phyloP scores from a whole-genome alignment of 2,113 vertebrate genomes.

The Fregata magnificens region DNA sequence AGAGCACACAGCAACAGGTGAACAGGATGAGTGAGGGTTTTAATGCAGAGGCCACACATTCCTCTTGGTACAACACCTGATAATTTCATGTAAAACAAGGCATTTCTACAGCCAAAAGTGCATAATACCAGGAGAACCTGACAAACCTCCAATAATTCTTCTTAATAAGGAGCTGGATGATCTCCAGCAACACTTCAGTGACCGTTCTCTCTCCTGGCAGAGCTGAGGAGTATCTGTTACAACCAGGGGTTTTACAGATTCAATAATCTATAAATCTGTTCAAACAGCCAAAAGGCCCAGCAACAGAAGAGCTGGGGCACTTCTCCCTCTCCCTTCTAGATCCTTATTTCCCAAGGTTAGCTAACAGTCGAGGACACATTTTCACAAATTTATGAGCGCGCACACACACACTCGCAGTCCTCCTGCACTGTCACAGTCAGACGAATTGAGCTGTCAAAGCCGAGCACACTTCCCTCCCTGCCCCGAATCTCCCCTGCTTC shows the following conservation, averaged over 20 bases:
- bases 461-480: fast-evolving
- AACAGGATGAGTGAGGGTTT: not conserved
- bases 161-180: not conserved
- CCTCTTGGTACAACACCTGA: fast-evolving
- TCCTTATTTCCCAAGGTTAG: not conserved
- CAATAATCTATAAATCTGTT: not conserved
- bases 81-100: not conserved
- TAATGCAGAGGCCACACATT: not conserved
- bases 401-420: too few relatives aligned
- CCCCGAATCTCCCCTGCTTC: fast-evolving
- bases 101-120: not conserved
- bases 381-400: not conserved
- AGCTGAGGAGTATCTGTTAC: not conserved
- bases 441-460: not conserved
- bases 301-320: not conserved
- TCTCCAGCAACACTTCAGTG: not conserved
- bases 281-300: not conserved
- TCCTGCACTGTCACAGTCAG: not conserved
- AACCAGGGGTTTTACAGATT: not conserved
- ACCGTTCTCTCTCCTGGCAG: not conserved
- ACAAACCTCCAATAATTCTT: conserved; percentile 28
- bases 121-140: not conserved
- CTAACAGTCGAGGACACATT: not conserved
- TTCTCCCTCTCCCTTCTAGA: not conserved
- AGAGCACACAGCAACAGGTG: not conserved